These are phyloP conservation scores for Nasonia longicornis DNA, from an alignment of 1,140 invertebrate species.

Conservation along the genomic window DNA sequence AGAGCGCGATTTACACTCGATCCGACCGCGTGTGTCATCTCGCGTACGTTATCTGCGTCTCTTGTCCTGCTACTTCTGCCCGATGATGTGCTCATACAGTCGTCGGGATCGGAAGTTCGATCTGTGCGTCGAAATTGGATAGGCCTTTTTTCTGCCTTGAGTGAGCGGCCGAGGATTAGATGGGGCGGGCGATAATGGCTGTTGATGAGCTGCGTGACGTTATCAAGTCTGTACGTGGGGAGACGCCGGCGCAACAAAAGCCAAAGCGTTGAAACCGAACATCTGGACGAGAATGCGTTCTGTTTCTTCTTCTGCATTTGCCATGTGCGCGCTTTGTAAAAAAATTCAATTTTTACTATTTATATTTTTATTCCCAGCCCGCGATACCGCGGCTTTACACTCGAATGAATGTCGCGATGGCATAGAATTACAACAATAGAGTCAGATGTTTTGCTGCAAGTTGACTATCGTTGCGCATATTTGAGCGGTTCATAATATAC, in stretches of 20 bases:
- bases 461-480: not conserved
- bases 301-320: no score
- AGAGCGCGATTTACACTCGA: not conserved
- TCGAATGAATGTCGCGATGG: not conserved
- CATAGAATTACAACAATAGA: not conserved
- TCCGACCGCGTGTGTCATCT: constrained; percentile 56
- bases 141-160: constrained; percentile 8
- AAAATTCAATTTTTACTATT: no score
- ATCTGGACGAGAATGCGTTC: no score
- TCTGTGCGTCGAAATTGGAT: constrained; percentile 4
- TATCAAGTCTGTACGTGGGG: not conserved
- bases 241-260: not conserved
- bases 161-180: not conserved
- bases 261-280: not conserved
- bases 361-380: no score
- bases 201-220: constrained; percentile 29
- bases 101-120: constrained; percentile 20
- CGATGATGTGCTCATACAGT: not conserved
- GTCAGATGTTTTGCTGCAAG: not conserved
- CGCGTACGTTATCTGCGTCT: constrained; percentile 48
- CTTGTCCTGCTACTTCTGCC: not conserved
- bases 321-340: no score
- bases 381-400: no score
- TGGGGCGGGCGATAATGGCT: not conserved
- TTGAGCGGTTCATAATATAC: not conserved